Base-by-base conservation (phyloP, 2,113 vertebrate species). In the Sceloporus undulatus region DNA sequence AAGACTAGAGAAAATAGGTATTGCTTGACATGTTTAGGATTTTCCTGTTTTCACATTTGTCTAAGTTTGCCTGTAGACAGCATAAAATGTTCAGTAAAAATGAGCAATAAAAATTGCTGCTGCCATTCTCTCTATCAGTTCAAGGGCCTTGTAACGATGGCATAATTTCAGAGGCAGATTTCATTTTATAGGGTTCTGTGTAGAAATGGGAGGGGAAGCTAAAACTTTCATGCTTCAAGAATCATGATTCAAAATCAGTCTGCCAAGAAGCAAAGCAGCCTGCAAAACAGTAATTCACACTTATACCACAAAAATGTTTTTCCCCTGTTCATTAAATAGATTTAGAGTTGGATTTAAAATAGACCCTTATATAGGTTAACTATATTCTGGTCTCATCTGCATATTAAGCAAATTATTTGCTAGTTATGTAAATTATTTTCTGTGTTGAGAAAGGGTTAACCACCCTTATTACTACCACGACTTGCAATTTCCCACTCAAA, bases 301-400 rank as follows among this genome's bases (percentile, higher is more conserved):
- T 2, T 23, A 0, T 0, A 9, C 27, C n/a, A 77, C 0, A 0
- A 77, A 77, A 75, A 6, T 5, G 34, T 34, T 29, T 1, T 14
- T n/a, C 18, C 62, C 79, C 34, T 29, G 40, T 14, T 52, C 74
- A 65, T 38, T 42, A 85, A 54, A 7, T 16, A 74, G 71, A 4
- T 29, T 19, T 9, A 59, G 54, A 14, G 23, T 13, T 56, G 16
- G 48, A 29, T 79, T 54, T 40, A 27, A 79, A 59, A 59, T 59
- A 48, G 14, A 13, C 27, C 52, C 77, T 29, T 71, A 27, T 38
- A 74, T 38, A 74, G 11, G n/a, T n/a, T 74, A 38, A 14, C 71
- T n/a, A 38, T 38, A 19, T 38, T 38, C 71, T 38, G 38, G 4
- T n/a, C n/a, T 74, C n/a, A 18, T 74, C n/a, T 74, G n/a, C 71